phyloP scores from a whole-genome alignment of 2,113 vertebrate species.

The Picathartes gymnocephalus region DNA sequence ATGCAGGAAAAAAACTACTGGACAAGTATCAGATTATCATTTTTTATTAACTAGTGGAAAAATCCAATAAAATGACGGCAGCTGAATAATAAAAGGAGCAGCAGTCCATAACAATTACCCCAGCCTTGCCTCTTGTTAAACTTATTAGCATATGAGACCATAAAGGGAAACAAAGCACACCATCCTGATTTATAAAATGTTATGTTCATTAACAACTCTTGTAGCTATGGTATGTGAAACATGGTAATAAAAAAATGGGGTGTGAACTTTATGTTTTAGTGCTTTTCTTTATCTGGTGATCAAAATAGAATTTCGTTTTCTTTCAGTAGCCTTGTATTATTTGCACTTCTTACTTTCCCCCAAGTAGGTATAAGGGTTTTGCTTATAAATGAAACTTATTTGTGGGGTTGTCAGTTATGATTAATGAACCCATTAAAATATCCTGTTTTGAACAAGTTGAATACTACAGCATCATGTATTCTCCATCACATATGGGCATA shows the following conservation, averaged over 20 bases:
- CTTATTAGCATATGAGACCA: conserved; percentile 16
- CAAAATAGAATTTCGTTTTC: not conserved
- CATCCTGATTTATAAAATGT: conserved; percentile 24
- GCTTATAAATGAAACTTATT: not conserved
- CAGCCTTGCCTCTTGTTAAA: conserved; percentile 9
- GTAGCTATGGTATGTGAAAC: not conserved
- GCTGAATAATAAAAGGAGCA: conserved; percentile 20
- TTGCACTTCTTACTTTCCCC: not conserved
- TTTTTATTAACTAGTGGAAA: conserved; percentile 46
- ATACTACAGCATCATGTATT: not conserved
- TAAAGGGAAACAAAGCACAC: conserved; percentile 42
- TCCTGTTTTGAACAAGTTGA: not conserved
- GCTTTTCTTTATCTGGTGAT: not conserved
- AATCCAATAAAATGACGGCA: conserved; percentile 33
- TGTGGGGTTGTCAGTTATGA: not conserved
- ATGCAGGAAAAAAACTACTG: not conserved
- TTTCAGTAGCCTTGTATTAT: not conserved
- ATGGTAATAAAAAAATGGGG: not conserved
- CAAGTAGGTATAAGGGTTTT: not conserved
- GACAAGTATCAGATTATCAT: conserved; percentile 32
- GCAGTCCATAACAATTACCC: conserved; percentile 32
- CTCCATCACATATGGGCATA: no score
- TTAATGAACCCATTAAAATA: not conserved
- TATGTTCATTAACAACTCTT: conserved; percentile 17
- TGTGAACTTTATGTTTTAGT: conserved; percentile 16